Percentiles rank a stretch among this genome's conserved stretches.
These are phyloP conservation scores for Sebastes matsubarae DNA, from an alignment of 2,797 vertebrate species.

Conservation along the genomic window DNA sequence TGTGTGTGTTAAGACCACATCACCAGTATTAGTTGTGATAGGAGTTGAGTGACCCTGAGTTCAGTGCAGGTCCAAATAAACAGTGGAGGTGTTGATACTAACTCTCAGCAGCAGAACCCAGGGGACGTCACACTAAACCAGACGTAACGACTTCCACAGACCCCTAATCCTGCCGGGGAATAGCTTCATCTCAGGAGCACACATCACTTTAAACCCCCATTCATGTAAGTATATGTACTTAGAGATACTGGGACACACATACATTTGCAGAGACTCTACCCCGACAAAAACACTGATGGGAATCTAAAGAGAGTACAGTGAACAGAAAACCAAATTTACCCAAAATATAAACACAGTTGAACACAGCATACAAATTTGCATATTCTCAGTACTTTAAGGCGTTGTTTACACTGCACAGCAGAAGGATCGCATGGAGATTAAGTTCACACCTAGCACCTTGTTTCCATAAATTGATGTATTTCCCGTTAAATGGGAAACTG, in stretches of 20 bases:
- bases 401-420: background rate
- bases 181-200: conserved; percentile 26
- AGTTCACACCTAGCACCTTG: background rate
- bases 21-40: conserved; percentile 53
- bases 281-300: background rate
- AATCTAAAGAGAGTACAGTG: background rate
- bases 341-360: background rate
- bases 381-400: background rate
- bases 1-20: conserved; percentile 28
- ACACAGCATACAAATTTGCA: background rate
- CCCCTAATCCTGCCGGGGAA: conserved; percentile 38
- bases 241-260: background rate
- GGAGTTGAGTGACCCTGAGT: conserved; percentile 62
- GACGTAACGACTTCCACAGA: conserved; percentile 67
- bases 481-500: background rate
- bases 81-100: conserved; percentile 76
- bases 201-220: conserved; percentile 40
- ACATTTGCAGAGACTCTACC: conserved; percentile 1
- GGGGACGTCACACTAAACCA: conserved; percentile 54
- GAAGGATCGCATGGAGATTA: background rate
- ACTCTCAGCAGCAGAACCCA: conserved; percentile 60
- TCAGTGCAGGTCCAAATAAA: conserved; percentile 72
- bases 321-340: background rate
- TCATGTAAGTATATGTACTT: conserved; percentile 18
- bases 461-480: background rate